Conservation (phyloP, 1,140 invertebrate genomes). For the Agrypnia vestita region DNA sequence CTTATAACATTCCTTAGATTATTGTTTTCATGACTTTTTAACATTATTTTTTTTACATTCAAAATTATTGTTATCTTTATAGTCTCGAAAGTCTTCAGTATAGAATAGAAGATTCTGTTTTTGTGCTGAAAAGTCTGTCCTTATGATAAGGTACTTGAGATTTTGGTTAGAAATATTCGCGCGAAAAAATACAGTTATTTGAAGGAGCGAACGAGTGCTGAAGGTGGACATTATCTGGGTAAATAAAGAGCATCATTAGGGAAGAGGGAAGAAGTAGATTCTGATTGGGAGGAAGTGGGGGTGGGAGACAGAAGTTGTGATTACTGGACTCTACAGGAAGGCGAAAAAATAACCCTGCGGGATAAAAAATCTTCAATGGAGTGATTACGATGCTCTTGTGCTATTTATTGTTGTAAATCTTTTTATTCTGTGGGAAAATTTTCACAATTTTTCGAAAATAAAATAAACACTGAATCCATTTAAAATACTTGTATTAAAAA, state of each 20-base stretch:
- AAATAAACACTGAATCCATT: too few relatives aligned
- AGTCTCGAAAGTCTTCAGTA: background rate
- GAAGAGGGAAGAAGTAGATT: slow-evolving; percentile 5
- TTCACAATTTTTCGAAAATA: too few relatives aligned
- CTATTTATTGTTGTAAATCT: too few relatives aligned
- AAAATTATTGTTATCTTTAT: background rate
- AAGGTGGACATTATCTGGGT: slow-evolving; percentile 23
- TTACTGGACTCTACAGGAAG: too few relatives aligned
- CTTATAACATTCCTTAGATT: too few relatives aligned
- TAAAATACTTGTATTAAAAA: too few relatives aligned
- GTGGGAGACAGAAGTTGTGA: background rate
- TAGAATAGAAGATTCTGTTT: background rate
- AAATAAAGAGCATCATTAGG: slow-evolving; percentile 14
- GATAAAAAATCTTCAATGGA: too few relatives aligned
- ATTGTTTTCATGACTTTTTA: too few relatives aligned
- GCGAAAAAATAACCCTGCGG: too few relatives aligned
- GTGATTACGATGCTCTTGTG: too few relatives aligned
- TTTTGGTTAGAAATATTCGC: background rate
- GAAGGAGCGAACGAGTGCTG: background rate
- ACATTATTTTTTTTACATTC: background rate
- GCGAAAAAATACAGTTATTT: slow-evolving; percentile 2
- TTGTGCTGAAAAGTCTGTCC: background rate
- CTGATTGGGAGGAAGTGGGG: background rate
- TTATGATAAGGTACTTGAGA: too few relatives aligned
- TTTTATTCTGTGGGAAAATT: too few relatives aligned